Conservation (phyloP, 2,797 vertebrate genomes). For the Gymnothorax javanicus region DNA sequence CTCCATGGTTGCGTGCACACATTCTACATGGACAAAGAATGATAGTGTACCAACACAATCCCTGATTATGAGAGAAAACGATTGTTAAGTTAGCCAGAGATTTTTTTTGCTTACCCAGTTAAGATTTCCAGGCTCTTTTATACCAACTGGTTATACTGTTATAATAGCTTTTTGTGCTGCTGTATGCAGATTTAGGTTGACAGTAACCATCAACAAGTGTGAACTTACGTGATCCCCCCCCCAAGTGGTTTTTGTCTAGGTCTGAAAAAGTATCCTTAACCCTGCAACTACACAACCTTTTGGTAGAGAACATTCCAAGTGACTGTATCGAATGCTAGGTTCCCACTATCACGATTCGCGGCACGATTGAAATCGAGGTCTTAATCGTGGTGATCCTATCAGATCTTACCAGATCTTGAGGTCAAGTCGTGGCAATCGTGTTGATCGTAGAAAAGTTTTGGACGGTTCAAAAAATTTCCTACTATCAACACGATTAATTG, state of each 20-base stretch:
- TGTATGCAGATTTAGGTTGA: neutral
- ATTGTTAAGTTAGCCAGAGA: neutral
- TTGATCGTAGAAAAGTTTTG: too few species aligned
- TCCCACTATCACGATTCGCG: too few species aligned
- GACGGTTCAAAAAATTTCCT: too few species aligned
- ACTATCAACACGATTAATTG: too few species aligned
- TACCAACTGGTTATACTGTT: neutral
- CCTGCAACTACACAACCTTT: too few species aligned
- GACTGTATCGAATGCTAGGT: too few species aligned
- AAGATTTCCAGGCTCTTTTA: neutral
- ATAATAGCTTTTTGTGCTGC: neutral
- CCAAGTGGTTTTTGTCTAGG: neutral
- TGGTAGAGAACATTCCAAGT: too few species aligned
- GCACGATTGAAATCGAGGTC: too few species aligned
- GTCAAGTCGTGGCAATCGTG: too few species aligned
- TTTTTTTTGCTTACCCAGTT: neutral
- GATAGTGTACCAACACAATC: neutral
- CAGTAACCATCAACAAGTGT: neutral
- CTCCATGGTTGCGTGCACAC: neutral
- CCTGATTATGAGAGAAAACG: neutral
- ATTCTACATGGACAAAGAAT: neutral
- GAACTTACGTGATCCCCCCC: neutral
- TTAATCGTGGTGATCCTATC: too few species aligned
- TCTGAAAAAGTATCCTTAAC: constrained; percentile 9
- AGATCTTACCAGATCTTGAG: too few species aligned